phyloP scores from a whole-genome alignment of 2,888 invertebrate genomes.

The Drosophila antonietae region DNA sequence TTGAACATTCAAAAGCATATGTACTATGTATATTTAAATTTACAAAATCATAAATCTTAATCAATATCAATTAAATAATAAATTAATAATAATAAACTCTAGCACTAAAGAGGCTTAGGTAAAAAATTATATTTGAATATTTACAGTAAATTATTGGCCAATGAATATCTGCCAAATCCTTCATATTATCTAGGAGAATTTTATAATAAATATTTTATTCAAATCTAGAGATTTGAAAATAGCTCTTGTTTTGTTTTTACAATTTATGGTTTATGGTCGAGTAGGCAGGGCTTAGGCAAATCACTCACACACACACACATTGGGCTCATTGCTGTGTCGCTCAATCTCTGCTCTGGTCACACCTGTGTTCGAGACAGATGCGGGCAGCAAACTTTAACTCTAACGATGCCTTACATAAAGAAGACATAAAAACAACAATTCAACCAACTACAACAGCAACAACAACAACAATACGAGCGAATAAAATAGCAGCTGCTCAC shows the following conservation, averaged over 20 bases:
- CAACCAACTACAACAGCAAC: slow-evolving; percentile 15
- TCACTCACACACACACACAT: slow-evolving; percentile 26
- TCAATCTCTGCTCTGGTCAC: slow-evolving; percentile 54
- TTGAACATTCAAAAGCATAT: neutral
- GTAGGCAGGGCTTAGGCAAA: slow-evolving; percentile 36
- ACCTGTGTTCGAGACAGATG: slow-evolving; percentile 39
- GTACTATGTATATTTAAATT: neutral
- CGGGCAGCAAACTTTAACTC: slow-evolving; percentile 38
- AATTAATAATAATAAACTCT: neutral
- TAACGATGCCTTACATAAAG: slow-evolving; percentile 53
- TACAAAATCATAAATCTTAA: neutral
- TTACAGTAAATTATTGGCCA: slow-evolving; percentile 7
- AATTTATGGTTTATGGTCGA: slow-evolving; percentile 50
- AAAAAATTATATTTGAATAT: neutral
- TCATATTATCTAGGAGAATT: neutral
- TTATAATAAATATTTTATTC: slow-evolving; percentile 28
- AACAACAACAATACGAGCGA: slow-evolving; percentile 27
- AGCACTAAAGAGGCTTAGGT: no score
- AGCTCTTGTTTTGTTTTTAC: slow-evolving; percentile 35
- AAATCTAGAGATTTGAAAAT: slow-evolving; percentile 32
- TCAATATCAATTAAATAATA: neutral
- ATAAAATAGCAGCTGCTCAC: slow-evolving; percentile 70
- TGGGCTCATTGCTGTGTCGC: slow-evolving; percentile 34
- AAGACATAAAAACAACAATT: slow-evolving; percentile 62
- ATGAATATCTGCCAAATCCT: neutral